Conservation (phyloP, 2,113 vertebrate species). For the Dasypus novemcinctus region DNA sequence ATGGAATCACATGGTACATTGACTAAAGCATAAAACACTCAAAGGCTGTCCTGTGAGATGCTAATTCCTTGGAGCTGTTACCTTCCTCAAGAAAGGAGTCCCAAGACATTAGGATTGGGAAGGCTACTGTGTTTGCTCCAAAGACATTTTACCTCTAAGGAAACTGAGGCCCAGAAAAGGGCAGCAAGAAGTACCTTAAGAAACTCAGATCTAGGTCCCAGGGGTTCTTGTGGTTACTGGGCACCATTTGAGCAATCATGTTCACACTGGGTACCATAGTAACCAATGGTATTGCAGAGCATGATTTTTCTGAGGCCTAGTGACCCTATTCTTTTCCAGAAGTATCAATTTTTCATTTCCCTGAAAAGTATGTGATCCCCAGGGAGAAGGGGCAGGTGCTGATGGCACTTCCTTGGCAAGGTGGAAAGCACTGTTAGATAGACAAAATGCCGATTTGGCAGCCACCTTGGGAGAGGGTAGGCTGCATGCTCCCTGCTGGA, state of each 20-base stretch:
- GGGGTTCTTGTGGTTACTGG: background rate
- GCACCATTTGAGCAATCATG: background rate
- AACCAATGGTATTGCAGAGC: background rate
- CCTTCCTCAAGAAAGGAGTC: background rate
- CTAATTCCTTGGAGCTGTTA: background rate
- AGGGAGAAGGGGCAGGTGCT: background rate
- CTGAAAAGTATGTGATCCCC: background rate
- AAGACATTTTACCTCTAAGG: background rate
- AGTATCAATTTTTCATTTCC: background rate
- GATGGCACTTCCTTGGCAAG: background rate
- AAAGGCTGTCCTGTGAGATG: background rate
- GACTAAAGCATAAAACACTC: background rate
- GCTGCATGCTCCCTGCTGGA: background rate
- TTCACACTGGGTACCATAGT: background rate
- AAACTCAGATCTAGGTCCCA: background rate
- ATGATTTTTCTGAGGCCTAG: background rate
- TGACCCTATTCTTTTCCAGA: background rate
- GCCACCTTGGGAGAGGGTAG: background rate
- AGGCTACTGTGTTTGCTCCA: conserved; percentile 16
- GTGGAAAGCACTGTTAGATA: background rate
- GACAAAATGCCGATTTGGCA: background rate
- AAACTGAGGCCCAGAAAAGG: background rate
- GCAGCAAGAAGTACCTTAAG: background rate
- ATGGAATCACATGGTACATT: background rate
- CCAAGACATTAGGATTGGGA: background rate